Base-by-base conservation (phyloP, 2,888 invertebrate genomes). In the Eubasilissa splendida region DNA sequence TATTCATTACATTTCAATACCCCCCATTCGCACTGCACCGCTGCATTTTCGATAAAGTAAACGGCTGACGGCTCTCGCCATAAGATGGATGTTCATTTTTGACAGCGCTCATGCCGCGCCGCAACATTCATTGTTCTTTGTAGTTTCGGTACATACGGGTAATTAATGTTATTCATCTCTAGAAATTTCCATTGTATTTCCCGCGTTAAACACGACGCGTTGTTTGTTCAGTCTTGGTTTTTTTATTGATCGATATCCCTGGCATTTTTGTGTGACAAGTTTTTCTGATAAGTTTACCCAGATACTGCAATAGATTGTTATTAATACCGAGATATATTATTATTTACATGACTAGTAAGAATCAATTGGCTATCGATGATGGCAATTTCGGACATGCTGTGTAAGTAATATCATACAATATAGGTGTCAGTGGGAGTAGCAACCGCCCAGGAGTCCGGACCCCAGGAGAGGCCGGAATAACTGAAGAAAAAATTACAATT, bases 141-240 rank as follows among this genome's bases (percentile, higher is more conserved):
- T 33, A 56, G 56, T 50, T 31, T 22, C 33, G 12, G 71, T 31
- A 70, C 53, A 22, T 22, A 53, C 11, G 33, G 71, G 56, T 73
- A 73, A 73, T 73, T 73, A 73, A 73, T 73, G 71, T 9, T 73
- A 73, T 73, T 31, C 71, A 73, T 42, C 56, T 73, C 56, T 73
- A n/a, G 71, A 73, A 73, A 73, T 14, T 73, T 56, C 22, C 71
- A 73, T 73, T 73, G 71, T 68, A n/a, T 50, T 68, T 68, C n/a
- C 50, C 50, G 68, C 58, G 58, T 33, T 71, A 33, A 71, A 56
- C 56, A 71, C 71, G 56, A 56, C 71, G 63, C 8, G 50, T 12
- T 42, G 8, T 68, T 68, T 68, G 68, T 68, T 63, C 33, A 10
- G 11, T 63, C 63, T 31, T 33, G 63, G 31, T 10, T 31, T 63